Evolutionary conservation across 2,113 vertebrate species (phyloP).

Genomic region (Platycercus adscitus): DNA sequence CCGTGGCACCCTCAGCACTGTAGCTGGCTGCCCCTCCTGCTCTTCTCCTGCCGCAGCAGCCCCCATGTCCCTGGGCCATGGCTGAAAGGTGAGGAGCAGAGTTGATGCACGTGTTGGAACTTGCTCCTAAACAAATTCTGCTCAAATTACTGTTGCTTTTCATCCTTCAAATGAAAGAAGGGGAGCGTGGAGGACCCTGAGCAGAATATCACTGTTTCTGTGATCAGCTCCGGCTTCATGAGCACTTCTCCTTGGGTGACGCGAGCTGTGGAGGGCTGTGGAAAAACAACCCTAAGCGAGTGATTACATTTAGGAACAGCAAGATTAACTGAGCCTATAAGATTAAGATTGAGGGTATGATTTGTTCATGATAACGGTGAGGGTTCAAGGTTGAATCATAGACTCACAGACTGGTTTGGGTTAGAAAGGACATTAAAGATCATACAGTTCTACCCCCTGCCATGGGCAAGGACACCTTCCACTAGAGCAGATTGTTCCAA

Average conservation of each 20-base stretch:
- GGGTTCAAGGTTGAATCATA: rapidly evolving
- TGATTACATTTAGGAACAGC: background rate
- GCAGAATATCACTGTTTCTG: background rate
- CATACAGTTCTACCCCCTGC: background rate
- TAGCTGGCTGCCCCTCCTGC: background rate
- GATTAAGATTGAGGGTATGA: background rate
- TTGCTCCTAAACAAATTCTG: background rate
- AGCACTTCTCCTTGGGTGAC: rapidly evolving
- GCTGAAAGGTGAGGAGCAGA: background rate
- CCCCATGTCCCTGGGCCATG: background rate
- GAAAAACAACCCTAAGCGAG: background rate
- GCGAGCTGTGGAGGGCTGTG: rapidly evolving
- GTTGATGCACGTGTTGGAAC: background rate
- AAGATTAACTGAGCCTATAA: background rate
- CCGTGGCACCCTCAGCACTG: background rate
- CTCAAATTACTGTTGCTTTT: background rate
- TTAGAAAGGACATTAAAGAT: background rate
- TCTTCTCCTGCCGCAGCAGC: background rate
- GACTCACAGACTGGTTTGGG: background rate
- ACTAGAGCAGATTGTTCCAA: background rate
- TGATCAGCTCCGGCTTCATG: background rate
- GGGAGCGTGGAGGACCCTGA: background rate
- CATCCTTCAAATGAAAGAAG: background rate
- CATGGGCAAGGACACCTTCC: background rate
- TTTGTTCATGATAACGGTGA: rapidly evolving